Evolutionary conservation across 2,888 invertebrate species (phyloP).

Genomic region (Napeogenes sylphis): DNA sequence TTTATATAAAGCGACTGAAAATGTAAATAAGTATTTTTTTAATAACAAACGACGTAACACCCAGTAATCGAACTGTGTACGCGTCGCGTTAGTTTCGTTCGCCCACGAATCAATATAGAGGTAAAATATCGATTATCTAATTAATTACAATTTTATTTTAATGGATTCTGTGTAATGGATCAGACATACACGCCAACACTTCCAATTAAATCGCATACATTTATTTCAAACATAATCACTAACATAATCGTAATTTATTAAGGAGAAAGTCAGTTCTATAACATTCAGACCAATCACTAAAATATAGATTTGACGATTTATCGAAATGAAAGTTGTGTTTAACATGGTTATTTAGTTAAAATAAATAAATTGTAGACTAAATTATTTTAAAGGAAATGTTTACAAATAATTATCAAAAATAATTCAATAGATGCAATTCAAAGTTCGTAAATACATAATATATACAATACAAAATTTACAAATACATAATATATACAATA

Average conservation of each 20-base stretch:
- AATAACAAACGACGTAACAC: no score
- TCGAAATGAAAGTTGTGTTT: not conserved
- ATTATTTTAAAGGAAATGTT: not conserved
- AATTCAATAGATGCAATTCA: no score
- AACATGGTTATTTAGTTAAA: not conserved
- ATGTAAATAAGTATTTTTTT: no score
- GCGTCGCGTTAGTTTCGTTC: constrained; percentile 23
- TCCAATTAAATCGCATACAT: constrained; percentile 20
- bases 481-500: no score
- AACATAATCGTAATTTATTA: not conserved
- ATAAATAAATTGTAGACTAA: no score
- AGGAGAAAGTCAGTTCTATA: not conserved
- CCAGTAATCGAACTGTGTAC: not conserved
- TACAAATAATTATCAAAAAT: no score
- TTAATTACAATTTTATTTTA: constrained; percentile 42
- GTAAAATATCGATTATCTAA: constrained; percentile 47
- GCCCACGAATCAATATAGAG: constrained; percentile 41
- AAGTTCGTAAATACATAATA: no score
- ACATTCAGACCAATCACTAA: not conserved
- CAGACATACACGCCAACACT: constrained; percentile 23
- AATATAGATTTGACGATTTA: not conserved
- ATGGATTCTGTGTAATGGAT: constrained; percentile 30
- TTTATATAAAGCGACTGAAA: no score
- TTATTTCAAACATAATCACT: not conserved
- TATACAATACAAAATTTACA: no score